Base-by-base conservation (phyloP, 1,140 invertebrate genomes). In the Elymnias hypermnestra region DNA sequence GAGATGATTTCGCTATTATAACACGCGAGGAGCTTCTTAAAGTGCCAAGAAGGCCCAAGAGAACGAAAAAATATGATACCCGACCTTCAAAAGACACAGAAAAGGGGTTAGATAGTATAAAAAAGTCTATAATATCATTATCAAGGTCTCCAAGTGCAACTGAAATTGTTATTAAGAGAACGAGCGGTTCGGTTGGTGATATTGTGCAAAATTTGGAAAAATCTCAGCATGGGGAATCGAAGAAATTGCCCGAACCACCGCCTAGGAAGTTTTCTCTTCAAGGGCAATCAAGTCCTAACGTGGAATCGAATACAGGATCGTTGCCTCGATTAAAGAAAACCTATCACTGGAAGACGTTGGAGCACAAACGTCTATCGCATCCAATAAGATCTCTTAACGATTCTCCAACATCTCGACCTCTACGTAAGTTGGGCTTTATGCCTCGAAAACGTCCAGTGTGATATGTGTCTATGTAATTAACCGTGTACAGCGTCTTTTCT, bases 391-490 rank as follows among this genome's bases (percentile, higher is more conserved):
- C 82, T 1, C 48, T 85, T 53, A 82, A 82, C 56, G 72, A 71
- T 39, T 59, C 65, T 0, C 57, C 65, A 52, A 63, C 71, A 3
- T 52, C 67, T 38, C 57, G 68, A 57, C 68, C 69, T 33, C 60
- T 78, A 73, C 75, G 81, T 85, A 85, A 85, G 82, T 84, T 58
- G 59, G 61, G 72, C 73, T 75, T 74, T 65, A 50, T n/a, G n/a
- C n/a, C n/a, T 51, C 42, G 50, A 63, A 61, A 57, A 47, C 70
- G 71, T 73, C 57, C 53, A 63, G 76, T 72, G 72, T 77, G 73
- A 64, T 57, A 54, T 69, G 42, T 52, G 56, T 68, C 38, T 44
- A 51, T 66, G 73, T 81, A 45, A 78, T 74, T 81, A 81, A 77
- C 71, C 63, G 51, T 64, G 53, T 51, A 46, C 25, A 37, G 31